Conservation (phyloP, 2,888 invertebrate genomes). For the Schizaphis graminum region DNA sequence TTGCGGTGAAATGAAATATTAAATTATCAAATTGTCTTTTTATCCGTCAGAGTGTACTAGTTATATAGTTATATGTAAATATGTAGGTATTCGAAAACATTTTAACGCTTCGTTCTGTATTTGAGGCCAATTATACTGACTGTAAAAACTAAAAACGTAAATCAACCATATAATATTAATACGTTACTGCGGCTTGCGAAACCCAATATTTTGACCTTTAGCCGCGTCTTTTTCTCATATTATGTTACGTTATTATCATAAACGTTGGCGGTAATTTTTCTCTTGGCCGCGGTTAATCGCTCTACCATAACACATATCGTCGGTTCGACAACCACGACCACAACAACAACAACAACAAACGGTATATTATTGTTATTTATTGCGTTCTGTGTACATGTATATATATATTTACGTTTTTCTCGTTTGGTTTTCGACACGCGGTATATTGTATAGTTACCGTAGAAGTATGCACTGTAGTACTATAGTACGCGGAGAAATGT, state of each 20-base stretch:
- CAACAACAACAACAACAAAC: constrained; percentile 30
- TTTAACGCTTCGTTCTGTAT: neutral
- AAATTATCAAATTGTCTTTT: neutral
- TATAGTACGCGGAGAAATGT: constrained; percentile 60
- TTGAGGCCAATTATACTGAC: neutral
- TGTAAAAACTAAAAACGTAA: neutral
- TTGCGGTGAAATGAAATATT: neutral
- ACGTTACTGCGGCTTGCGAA: neutral
- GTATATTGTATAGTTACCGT: constrained; percentile 57
- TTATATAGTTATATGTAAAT: neutral
- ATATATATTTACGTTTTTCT: neutral
- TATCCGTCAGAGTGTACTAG: constrained; percentile 14
- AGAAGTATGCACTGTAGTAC: constrained; percentile 51
- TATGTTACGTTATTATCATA: neutral
- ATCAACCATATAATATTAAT: neutral
- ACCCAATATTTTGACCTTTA: constrained; percentile 20
- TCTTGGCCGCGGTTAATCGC: neutral
- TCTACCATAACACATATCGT: neutral
- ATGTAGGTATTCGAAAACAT: neutral
- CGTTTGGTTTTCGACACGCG: constrained; percentile 28
- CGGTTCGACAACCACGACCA: neutral
- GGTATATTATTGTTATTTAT: constrained; percentile 28
- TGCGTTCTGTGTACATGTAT: neutral
- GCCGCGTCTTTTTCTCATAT: constrained; percentile 15
- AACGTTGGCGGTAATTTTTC: neutral